Evolutionary conservation across 2,888 invertebrate species (phyloP).

Genomic region (Drosophila crucigera): DNA sequence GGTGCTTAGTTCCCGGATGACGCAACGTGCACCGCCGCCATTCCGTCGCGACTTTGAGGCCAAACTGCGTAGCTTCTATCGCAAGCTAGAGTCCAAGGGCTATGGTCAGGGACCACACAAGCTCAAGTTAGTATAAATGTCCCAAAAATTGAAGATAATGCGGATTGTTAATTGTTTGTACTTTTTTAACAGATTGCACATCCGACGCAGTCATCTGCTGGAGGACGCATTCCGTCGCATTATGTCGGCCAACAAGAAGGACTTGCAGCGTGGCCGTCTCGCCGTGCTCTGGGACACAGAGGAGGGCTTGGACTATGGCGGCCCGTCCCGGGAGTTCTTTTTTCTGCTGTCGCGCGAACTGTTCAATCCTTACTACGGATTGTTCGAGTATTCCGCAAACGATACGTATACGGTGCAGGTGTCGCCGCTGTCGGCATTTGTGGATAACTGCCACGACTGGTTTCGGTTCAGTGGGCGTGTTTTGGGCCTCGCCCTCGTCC

Average conservation of each 20-base stretch:
- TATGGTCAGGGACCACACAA: slow-evolving; percentile 99
- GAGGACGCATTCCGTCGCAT: slow-evolving; percentile 98
- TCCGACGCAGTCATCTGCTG: slow-evolving; percentile 95
- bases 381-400: slow-evolving; percentile 99
- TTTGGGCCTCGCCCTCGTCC: slow-evolving; percentile 96
- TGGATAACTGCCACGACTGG: slow-evolving; percentile 99
- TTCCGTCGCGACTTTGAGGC: slow-evolving; percentile 97
- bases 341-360: slow-evolving; percentile 98
- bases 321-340: slow-evolving; percentile 98
- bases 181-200: slow-evolving; percentile 90
- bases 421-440: slow-evolving; percentile 98
- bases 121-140: slow-evolving; percentile 90
- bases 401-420: slow-evolving; percentile 98
- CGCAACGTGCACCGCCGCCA: slow-evolving; percentile 94
- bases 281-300: slow-evolving; percentile 98
- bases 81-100: slow-evolving; percentile 97
- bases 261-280: slow-evolving; percentile 96
- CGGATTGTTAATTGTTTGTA: no score
- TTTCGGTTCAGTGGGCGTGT: slow-evolving; percentile 98
- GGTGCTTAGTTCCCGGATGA: slow-evolving; percentile 89
- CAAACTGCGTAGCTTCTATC: slow-evolving; percentile 96
- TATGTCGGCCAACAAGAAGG: slow-evolving; percentile 98
- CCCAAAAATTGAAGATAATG: not conserved
- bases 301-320: slow-evolving; percentile 98
- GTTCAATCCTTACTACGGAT: slow-evolving; percentile 99